These are phyloP conservation scores for Drosophila yooni DNA, from an alignment of 2,888 invertebrate genomes.

Conservation along the genomic window DNA sequence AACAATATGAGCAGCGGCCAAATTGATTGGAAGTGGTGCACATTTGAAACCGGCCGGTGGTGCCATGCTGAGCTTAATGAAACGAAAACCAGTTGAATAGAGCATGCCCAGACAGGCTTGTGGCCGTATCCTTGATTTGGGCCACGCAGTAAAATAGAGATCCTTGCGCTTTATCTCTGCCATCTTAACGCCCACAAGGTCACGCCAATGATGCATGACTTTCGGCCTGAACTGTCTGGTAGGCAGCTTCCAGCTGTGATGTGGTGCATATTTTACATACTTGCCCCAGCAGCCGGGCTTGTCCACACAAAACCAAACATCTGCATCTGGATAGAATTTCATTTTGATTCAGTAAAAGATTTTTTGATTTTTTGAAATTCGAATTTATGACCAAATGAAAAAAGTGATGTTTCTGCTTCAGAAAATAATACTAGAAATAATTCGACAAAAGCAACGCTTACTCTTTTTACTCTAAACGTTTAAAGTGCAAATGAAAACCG, in stretches of 20 bases:
- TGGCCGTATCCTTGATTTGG: slow-evolving; percentile 60
- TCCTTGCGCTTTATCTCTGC: slow-evolving; percentile 52
- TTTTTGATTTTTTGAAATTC: neutral
- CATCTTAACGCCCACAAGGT: slow-evolving; percentile 61
- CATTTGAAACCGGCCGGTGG: slow-evolving; percentile 78
- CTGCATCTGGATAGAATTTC: slow-evolving; percentile 66
- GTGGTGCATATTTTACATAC: slow-evolving; percentile 49
- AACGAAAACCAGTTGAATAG: slow-evolving; percentile 76
- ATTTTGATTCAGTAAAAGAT: slow-evolving; percentile 39
- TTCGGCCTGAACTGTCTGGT: slow-evolving; percentile 28
- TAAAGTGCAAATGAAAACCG: neutral
- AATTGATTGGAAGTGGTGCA: slow-evolving; percentile 68
- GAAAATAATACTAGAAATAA: neutral
- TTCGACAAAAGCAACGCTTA: slow-evolving; percentile 8
- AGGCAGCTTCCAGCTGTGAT: slow-evolving; percentile 67
- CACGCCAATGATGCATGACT: slow-evolving; percentile 74
- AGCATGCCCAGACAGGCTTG: slow-evolving; percentile 75
- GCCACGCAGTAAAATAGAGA: slow-evolving; percentile 64
- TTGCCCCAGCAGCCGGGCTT: slow-evolving; percentile 60
- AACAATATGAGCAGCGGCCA: slow-evolving; percentile 51
- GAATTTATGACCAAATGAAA: neutral
- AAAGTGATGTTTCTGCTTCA: neutral
- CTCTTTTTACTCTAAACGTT: neutral
- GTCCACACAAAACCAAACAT: slow-evolving; percentile 68
- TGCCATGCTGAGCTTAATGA: slow-evolving; percentile 61